phyloP scores from a whole-genome alignment of 2,797 vertebrate species.

The Acrocephalus scirpaceus region DNA sequence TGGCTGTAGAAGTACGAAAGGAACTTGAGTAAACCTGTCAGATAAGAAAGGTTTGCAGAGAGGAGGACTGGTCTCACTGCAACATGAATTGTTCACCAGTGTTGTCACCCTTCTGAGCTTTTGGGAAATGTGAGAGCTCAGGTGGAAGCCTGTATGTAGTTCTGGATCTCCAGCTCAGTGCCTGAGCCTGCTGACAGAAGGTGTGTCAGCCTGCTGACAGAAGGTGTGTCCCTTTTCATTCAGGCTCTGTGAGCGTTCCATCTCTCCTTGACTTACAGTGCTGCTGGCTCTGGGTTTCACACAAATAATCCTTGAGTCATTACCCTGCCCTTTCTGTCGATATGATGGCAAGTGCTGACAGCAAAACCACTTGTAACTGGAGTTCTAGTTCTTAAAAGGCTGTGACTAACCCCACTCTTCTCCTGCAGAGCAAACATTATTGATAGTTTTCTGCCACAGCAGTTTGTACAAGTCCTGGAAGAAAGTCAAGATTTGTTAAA shows the following conservation, averaged over 20 bases:
- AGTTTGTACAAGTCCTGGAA: not conserved
- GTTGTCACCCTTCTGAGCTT: not conserved
- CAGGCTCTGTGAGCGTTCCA: not conserved
- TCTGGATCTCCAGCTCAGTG: not conserved
- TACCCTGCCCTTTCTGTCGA: not conserved
- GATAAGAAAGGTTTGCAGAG: not conserved
- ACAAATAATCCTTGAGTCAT: not conserved
- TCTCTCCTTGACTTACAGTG: not conserved
- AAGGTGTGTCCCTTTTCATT: not conserved
- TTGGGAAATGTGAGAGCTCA: not conserved
- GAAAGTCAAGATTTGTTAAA: not conserved
- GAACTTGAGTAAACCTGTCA: not conserved
- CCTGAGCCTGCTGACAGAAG: not conserved
- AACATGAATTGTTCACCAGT: not conserved
- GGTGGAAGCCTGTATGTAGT: not conserved
- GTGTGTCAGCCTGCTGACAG: not conserved
- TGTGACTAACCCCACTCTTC: not conserved
- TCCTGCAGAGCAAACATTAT: not conserved
- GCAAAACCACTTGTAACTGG: not conserved
- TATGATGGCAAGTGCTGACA: not conserved
- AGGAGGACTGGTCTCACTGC: not conserved
- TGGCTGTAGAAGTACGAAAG: not conserved
- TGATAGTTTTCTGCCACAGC: not conserved
- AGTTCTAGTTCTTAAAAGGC: not conserved
- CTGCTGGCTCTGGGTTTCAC: not conserved